A percentile compares a stretch with the other conserved stretches of the same genome.
Conservation (phyloP, 2,888 invertebrate species). For the Drosophila nr. medialis region DNA sequence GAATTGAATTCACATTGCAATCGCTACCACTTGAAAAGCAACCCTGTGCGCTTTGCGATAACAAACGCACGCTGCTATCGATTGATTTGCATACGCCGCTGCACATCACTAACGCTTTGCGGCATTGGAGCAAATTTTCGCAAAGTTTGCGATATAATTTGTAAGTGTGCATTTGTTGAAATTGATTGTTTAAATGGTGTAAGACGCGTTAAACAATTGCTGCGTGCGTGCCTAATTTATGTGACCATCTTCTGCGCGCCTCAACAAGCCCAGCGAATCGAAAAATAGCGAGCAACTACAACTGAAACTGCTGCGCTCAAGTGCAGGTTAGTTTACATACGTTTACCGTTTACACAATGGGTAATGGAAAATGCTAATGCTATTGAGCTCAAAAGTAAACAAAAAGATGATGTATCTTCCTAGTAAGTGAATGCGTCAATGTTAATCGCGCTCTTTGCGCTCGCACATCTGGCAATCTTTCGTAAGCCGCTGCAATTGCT, state of each 20-base stretch:
- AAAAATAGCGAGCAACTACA: constrained; percentile 23
- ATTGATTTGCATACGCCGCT: constrained; percentile 64
- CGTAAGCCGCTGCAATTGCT: constrained; percentile 58
- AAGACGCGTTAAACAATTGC: constrained; percentile 40
- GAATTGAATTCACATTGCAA: constrained; percentile 6
- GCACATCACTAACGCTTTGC: constrained; percentile 66
- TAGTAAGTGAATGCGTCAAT: constrained; percentile 75
- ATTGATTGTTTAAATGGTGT: constrained; percentile 56
- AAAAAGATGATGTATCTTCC: constrained; percentile 37
- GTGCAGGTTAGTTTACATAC: constrained; percentile 65
- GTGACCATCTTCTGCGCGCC: constrained; percentile 30
- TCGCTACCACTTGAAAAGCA: constrained; percentile 20
- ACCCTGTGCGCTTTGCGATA: constrained; percentile 42
- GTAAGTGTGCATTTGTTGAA: constrained; percentile 50
- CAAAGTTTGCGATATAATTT: constrained; percentile 50
- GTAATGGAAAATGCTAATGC: constrained; percentile 31
- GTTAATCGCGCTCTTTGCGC: constrained; percentile 80
- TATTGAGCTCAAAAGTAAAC: constrained; percentile 42
- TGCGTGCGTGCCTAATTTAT: constrained; percentile 43
- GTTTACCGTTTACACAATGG: constrained; percentile 43
- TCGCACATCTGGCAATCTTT: constrained; percentile 74
- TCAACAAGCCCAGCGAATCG: constrained; percentile 10
- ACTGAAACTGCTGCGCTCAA: constrained; percentile 54
- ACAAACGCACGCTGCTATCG: constrained; percentile 55
- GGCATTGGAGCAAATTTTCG: constrained; percentile 66